Percentiles rank a stretch among this genome's conserved stretches.
phyloP scores from a whole-genome alignment of 2,888 invertebrate species.

The Latrodectus elegans region DNA sequence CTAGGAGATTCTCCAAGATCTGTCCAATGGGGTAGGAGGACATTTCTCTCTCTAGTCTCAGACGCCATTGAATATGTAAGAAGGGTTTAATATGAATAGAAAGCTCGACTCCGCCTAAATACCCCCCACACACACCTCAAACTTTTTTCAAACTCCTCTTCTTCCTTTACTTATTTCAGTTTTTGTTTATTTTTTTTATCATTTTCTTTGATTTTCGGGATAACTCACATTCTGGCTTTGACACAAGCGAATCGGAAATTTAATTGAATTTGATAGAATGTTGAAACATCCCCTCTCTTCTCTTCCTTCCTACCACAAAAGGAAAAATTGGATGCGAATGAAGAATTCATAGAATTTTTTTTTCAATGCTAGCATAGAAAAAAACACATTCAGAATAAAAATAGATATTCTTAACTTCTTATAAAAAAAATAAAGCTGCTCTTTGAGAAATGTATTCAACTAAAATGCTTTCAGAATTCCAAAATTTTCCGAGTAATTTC shows the following conservation, averaged over 20 bases:
- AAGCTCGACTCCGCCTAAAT: constrained; percentile 64
- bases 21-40: constrained; percentile 65
- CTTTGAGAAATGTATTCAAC: no score
- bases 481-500: no score
- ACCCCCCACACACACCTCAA: constrained; percentile 25
- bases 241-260: constrained; percentile 50
- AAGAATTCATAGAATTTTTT: no score
- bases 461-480: no score
- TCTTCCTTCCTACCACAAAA: constrained; percentile 3
- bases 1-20: constrained; percentile 63
- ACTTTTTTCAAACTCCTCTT: constrained; percentile 3
- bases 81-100: constrained; percentile 67
- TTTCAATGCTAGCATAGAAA: no score
- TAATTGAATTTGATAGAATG: constrained; percentile 62
- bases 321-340: constrained; percentile 1
- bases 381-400: no score
- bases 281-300: background rate
- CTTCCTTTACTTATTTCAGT: constrained; percentile 17
- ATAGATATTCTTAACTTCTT: no score
- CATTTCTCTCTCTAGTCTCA: constrained; percentile 64
- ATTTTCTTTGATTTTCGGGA: constrained; percentile 17
- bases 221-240: constrained; percentile 38
- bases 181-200: constrained; percentile 10
- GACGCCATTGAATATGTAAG: constrained; percentile 69
- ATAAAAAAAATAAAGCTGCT: no score